Evolutionary conservation across 2,113 vertebrate species (phyloP), one percentile per base, ranked within the genome.

Genomic region (Mesembrinibis cayennensis): DNA sequence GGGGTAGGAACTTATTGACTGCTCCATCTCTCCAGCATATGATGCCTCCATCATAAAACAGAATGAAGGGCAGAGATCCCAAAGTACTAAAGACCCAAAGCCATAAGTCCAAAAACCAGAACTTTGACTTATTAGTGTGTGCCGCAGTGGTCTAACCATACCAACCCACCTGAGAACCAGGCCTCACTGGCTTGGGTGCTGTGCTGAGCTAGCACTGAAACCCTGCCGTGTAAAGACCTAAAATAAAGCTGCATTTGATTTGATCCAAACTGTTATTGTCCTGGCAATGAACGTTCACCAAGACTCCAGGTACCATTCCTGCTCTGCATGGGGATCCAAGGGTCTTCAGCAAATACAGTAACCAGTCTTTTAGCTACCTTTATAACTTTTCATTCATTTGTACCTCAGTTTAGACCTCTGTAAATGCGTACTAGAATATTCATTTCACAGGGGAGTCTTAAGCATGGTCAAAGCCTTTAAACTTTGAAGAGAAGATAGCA

Each of bases 181-280:
- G 8, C 4, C 66, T 10, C 7, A 5, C 19, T 15, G n/a, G 5
- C 7, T 16, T 36, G 20, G 27, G 17, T 18, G 23, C 2, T 45
- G 45, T 53, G 27, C 58, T 50, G 61, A 38, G 52, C 59, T 62
- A 16, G 26, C 11, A 7, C 16, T 8, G 18, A 67, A 61, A 36
- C 52, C 23, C 20, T 47, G 14, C 16, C 0, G 1, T 7, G 4
- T 7, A 21, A 81, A 34, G 40, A 23, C 42, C n/a, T n/a, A 8
- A 10, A 16, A 19, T 44, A 53, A 82, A 56, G 47, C 63, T 50
- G n/a, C 29, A 16, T 67, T 80, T 42, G 49, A 23, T 65, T 71
- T 49, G n/a, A 50, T 65, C 80, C 36, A 9, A 76, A 59, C 50
- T 44, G 19, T 63, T 32, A 12, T 4, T 44, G 49, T 50, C 45